Evolutionary conservation across 2,797 vertebrate species (phyloP).

Genomic region (Fringilla coelebs): DNA sequence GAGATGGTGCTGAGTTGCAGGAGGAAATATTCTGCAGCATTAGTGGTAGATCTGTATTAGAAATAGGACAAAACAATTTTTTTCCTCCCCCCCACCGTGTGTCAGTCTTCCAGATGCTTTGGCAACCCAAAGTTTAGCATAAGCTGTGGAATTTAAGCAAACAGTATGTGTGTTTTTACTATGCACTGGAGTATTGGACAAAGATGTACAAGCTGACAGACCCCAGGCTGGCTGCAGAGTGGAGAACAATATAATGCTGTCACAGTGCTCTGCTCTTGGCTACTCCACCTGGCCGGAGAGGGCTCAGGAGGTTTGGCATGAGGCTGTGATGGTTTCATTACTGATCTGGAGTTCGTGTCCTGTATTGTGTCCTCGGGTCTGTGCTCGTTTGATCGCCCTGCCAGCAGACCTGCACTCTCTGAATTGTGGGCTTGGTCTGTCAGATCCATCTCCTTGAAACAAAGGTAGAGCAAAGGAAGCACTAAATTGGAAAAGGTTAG

Average conservation of each 20-base stretch:
- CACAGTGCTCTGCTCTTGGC: neutral
- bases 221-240: neutral
- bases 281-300: neutral
- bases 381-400: rapidly evolving
- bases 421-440: neutral
- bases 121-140: neutral
- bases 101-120: neutral
- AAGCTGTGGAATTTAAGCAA: neutral
- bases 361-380: rapidly evolving
- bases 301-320: rapidly evolving
- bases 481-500: neutral
- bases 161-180: neutral
- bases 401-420: rapidly evolving
- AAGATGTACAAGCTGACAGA: neutral
- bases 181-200: neutral
- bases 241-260: neutral
- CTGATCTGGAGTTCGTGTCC: neutral
- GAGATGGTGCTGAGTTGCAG: neutral
- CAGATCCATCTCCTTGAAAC: neutral
- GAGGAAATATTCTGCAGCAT: neutral
- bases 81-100: neutral
- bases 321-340: neutral
- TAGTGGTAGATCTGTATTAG: neutral
- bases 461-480: neutral
- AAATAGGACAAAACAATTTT: neutral